Conservation (phyloP, 2,113 vertebrate species). For the Dromaius novaehollandiae region DNA sequence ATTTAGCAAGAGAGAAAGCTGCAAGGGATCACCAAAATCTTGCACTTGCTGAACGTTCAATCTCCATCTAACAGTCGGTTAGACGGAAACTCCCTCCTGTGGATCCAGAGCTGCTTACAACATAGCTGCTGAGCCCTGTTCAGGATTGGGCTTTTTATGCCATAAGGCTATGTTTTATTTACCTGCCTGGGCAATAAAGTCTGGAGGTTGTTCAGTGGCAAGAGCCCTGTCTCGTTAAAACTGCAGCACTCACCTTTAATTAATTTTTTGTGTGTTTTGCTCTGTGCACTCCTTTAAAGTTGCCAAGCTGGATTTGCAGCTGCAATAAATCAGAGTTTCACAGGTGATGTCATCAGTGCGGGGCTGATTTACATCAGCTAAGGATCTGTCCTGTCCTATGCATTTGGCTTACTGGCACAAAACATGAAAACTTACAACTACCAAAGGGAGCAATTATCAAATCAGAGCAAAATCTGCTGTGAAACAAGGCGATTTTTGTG, state of each 20-base stretch:
- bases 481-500: neutral
- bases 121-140: neutral
- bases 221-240: neutral
- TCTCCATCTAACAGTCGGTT: neutral
- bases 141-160: neutral
- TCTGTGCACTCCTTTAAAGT: neutral
- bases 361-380: neutral
- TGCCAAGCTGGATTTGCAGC: neutral
- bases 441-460: neutral
- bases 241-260: neutral
- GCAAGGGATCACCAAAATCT: neutral
- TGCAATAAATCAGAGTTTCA: neutral
- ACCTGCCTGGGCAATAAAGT: neutral
- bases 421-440: fast-evolving
- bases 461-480: neutral
- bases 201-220: neutral
- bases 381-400: neutral
- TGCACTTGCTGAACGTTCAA: neutral
- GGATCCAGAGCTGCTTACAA: neutral
- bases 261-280: neutral
- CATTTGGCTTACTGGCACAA: neutral
- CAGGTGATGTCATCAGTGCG: neutral
- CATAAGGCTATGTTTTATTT: neutral
- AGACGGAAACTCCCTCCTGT: neutral
- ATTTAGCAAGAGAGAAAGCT: neutral